These are phyloP conservation scores for Lymantria dispar DNA, from an alignment of 2,888 invertebrate species.

Conservation along the genomic window DNA sequence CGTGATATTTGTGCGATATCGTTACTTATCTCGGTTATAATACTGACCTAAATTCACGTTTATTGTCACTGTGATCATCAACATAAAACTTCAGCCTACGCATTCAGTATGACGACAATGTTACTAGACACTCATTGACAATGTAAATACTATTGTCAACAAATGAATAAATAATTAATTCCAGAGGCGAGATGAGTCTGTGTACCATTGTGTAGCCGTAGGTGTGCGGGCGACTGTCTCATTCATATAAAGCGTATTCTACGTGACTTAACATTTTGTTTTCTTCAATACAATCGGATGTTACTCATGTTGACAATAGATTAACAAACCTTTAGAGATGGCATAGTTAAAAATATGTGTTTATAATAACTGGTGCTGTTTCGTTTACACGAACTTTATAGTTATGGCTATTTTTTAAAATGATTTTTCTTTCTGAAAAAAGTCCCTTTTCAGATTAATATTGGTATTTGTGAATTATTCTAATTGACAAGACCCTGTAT, in stretches of 20 bases:
- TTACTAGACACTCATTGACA: slow-evolving; percentile 60
- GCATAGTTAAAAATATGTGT: background rate
- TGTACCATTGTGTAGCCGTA: slow-evolving; percentile 54
- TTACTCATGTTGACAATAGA: slow-evolving; percentile 23
- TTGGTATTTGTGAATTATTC: too few relatives aligned
- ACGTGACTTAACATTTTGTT: slow-evolving; percentile 49
- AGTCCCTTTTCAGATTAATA: too few relatives aligned
- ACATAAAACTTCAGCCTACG: slow-evolving; percentile 66
- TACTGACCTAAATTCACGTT: slow-evolving; percentile 67
- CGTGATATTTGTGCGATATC: slow-evolving; percentile 27
- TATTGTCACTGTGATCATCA: slow-evolving; percentile 66
- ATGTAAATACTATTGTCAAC: slow-evolving; percentile 80
- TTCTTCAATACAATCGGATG: slow-evolving; percentile 27
- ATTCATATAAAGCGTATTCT: slow-evolving; percentile 47
- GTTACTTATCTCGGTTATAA: slow-evolving; percentile 44
- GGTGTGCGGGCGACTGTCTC: slow-evolving; percentile 46
- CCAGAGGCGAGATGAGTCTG: slow-evolving; percentile 69
- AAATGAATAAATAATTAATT: slow-evolving; percentile 74
- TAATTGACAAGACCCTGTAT: too few relatives aligned
- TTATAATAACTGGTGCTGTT: background rate
- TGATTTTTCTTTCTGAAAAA: too few relatives aligned
- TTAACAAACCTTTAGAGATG: slow-evolving; percentile 24
- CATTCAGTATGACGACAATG: slow-evolving; percentile 53
- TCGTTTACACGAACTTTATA: too few relatives aligned
- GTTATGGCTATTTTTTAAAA: too few relatives aligned